Evolutionary conservation across 2,888 invertebrate genomes (phyloP).

Genomic region (Rhimphoctona megacephalus): DNA sequence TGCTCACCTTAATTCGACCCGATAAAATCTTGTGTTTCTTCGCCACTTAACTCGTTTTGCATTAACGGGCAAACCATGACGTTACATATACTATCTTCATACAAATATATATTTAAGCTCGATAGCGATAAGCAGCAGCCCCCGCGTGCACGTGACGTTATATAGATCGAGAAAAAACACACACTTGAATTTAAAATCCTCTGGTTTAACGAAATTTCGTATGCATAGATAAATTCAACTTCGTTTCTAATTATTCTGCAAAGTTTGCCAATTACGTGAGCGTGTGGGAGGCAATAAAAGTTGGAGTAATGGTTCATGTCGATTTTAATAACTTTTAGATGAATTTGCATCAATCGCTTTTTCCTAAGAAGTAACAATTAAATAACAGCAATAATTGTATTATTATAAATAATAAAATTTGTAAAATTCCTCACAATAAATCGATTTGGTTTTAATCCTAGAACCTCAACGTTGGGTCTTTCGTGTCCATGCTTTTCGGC

Average conservation of each 20-base stretch:
- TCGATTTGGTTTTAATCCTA: too few species aligned
- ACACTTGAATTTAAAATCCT: constrained; percentile 6
- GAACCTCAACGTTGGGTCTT: too few species aligned
- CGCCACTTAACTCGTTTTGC: constrained; percentile 15
- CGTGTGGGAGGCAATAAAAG: neutral
- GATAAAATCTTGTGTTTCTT: neutral
- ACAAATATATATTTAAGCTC: constrained; percentile 1
- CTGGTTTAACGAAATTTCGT: neutral
- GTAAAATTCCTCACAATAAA: too few species aligned
- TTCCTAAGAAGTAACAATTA: neutral
- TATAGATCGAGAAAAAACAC: neutral
- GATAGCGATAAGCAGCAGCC: constrained; percentile 31
- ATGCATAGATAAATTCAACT: neutral
- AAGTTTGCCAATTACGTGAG: neutral
- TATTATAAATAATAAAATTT: neutral
- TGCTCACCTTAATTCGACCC: too few species aligned
- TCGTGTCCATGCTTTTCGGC: too few species aligned
- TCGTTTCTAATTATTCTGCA: neutral
- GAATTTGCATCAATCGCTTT: neutral
- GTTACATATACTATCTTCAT: neutral
- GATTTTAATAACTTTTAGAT: neutral
- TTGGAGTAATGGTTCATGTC: neutral
- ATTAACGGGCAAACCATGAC: constrained; percentile 15
- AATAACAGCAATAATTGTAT: neutral
- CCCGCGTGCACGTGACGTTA: constrained; percentile 32